Evolutionary conservation across 2,888 invertebrate species (phyloP).

Genomic region (Eucriotettix oculatus): DNA sequence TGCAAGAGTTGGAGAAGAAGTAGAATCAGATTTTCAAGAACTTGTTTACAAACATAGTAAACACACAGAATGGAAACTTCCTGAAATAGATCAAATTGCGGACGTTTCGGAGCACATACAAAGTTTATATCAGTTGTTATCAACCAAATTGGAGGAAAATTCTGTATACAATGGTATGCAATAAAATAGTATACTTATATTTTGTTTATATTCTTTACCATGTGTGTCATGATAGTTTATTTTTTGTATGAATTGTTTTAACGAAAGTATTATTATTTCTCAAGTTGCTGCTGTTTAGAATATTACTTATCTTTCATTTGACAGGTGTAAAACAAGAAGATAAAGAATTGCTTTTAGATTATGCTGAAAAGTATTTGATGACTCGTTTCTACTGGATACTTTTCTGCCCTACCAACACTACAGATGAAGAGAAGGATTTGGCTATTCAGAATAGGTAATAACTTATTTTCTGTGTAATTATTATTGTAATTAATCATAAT

Average conservation of each 20-base stretch:
- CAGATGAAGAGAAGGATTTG: conserved; percentile 88
- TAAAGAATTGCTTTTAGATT: conserved; percentile 72
- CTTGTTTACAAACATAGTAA: conserved; percentile 47
- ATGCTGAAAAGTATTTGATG: conserved; percentile 87
- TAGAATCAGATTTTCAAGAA: conserved; percentile 46
- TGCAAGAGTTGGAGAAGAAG: conserved; percentile 22
- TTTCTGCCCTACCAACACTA: conserved; percentile 77
- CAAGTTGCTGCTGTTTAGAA: no score
- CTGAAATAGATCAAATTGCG: conserved; percentile 49
- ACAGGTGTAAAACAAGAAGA: conserved; percentile 48
- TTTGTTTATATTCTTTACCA: neutral
- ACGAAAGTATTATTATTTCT: no score
- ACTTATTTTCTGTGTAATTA: neutral
- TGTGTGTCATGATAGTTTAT: no score
- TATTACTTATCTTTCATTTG: conserved; percentile 9
- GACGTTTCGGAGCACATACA: conserved; percentile 82
- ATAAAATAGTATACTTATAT: neutral
- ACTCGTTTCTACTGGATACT: conserved; percentile 70
- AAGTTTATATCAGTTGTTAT: conserved; percentile 69
- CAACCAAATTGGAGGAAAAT: conserved; percentile 53
- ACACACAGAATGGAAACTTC: conserved; percentile 39
- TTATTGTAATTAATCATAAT: neutral
- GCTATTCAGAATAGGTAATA: conserved; percentile 59
- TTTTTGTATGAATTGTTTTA: no score
- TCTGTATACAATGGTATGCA: conserved; percentile 35